A percentile compares a stretch with the other conserved stretches of the same genome.
phyloP scores from a whole-genome alignment of 2,797 vertebrate species.

The Diglossa cyanea region DNA sequence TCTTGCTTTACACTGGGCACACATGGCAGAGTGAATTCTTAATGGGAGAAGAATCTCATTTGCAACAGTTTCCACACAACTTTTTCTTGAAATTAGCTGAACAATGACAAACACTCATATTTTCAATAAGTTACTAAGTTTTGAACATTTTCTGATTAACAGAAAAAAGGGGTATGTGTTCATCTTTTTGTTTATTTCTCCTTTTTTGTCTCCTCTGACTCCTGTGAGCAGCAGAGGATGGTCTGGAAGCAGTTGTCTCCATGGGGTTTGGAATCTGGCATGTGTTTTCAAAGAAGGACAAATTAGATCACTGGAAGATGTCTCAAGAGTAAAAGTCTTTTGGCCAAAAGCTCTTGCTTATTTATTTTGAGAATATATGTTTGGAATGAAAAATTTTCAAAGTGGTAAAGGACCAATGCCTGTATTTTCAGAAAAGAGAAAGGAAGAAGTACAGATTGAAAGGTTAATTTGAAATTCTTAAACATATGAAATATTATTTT shows the following conservation, averaged over 20 bases:
- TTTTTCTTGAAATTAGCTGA: background rate
- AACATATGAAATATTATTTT: background rate
- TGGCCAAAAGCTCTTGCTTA: background rate
- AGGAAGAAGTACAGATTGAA: background rate
- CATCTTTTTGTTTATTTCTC: constrained; percentile 1
- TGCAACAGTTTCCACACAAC: background rate
- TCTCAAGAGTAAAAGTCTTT: constrained; percentile 25
- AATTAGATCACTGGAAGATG: constrained; percentile 23
- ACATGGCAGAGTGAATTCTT: background rate
- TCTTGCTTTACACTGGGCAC: background rate
- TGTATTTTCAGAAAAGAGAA: background rate
- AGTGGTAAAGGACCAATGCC: background rate
- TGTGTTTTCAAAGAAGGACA: constrained; percentile 45
- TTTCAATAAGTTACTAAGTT: background rate
- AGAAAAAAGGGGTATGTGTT: background rate
- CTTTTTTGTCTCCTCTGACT: background rate
- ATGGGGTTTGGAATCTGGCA: constrained; percentile 28
- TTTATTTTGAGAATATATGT: constrained; percentile 38
- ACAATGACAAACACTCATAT: background rate
- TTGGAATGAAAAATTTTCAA: constrained; percentile 41
- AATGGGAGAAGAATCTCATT: background rate
- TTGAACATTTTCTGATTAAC: background rate
- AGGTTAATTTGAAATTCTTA: background rate
- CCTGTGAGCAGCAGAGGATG: background rate
- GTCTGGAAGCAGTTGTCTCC: constrained; percentile 48